Percentiles rank a stretch among this genome's conserved stretches.
phyloP scores from a whole-genome alignment of 2,113 vertebrate genomes.

The Pelobates fuscus region DNA sequence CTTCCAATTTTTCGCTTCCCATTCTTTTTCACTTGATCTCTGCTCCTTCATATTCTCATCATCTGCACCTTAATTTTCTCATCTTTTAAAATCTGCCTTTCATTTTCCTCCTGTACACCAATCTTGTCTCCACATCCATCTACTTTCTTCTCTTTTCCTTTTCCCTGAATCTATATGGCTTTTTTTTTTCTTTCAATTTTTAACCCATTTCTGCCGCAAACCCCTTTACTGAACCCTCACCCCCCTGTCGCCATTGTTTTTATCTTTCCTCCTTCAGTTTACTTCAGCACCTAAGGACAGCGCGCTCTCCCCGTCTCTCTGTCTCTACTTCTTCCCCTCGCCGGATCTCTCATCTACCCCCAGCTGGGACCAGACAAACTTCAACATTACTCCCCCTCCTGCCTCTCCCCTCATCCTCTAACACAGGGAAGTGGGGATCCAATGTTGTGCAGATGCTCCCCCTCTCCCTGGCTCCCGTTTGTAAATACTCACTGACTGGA shows the following conservation, averaged over 20 bases:
- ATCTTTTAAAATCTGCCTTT: too few relatives aligned
- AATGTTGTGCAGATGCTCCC: conserved; percentile 40
- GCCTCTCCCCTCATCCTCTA: conserved; percentile 33
- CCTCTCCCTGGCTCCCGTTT: conserved; percentile 11
- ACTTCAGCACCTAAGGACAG: conserved; percentile 49
- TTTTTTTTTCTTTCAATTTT: background rate
- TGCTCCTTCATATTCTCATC: too few relatives aligned
- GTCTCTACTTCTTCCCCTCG: conserved; percentile 31
- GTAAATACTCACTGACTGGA: conserved; percentile 44
- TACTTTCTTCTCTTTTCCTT: background rate
- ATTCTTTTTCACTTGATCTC: background rate
- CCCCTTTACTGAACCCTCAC: conserved; percentile 40
- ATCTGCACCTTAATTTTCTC: too few relatives aligned
- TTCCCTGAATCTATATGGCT: background rate
- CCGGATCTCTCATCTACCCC: conserved; percentile 40
- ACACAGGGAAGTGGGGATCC: conserved; percentile 26
- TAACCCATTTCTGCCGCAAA: conserved; percentile 40
- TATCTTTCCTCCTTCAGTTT: conserved; percentile 28
- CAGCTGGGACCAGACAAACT: conserved; percentile 46
- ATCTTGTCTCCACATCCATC: background rate
- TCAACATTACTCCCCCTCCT: conserved; percentile 37
- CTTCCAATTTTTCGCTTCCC: background rate
- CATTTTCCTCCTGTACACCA: too few relatives aligned
- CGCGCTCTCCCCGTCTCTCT: conserved; percentile 40
- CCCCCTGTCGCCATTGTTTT: conserved; percentile 10